A percentile compares a stretch with the other conserved stretches of the same genome.
Evolutionary conservation across 2,888 invertebrate species (phyloP).

Genomic region (Eupeodes luniger): DNA sequence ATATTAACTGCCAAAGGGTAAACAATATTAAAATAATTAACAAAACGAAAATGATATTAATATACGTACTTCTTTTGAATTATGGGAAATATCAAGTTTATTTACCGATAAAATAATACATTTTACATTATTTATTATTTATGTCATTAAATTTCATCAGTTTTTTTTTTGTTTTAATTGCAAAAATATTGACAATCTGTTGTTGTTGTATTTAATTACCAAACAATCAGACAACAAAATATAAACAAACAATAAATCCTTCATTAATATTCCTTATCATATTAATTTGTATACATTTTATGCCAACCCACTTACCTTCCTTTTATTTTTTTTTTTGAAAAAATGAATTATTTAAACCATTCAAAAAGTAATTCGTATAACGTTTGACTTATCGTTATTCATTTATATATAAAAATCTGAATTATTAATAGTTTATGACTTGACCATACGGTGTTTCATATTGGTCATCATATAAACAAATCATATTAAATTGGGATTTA

Average conservation of each 20-base stretch:
- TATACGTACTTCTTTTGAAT: too few relatives aligned
- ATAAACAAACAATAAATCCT: not conserved
- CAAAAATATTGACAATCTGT: too few relatives aligned
- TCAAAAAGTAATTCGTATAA: not conserved
- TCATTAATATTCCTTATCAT: not conserved
- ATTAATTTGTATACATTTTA: too few relatives aligned
- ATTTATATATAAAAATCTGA: not conserved
- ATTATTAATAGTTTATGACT: not conserved
- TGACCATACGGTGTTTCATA: not conserved
- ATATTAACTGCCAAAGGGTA: too few relatives aligned
- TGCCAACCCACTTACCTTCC: not conserved
- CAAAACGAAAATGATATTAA: too few relatives aligned
- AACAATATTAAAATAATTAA: too few relatives aligned
- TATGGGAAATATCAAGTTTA: too few relatives aligned
- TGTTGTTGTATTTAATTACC: too few relatives aligned
- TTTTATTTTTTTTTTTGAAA: not conserved
- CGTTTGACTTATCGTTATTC: conserved; percentile 15
- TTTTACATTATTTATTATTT: too few relatives aligned
- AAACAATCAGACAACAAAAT: not conserved
- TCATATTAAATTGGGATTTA: conserved; percentile 46
- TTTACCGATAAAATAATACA: too few relatives aligned
- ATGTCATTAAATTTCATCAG: too few relatives aligned
- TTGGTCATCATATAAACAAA: not conserved
- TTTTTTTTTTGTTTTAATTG: too few relatives aligned
- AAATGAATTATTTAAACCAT: conserved; percentile 20